Evolutionary conservation across 2,113 vertebrate species (phyloP), one percentile per base, ranked within the genome.

Genomic region (Chionomys nivalis): DNA sequence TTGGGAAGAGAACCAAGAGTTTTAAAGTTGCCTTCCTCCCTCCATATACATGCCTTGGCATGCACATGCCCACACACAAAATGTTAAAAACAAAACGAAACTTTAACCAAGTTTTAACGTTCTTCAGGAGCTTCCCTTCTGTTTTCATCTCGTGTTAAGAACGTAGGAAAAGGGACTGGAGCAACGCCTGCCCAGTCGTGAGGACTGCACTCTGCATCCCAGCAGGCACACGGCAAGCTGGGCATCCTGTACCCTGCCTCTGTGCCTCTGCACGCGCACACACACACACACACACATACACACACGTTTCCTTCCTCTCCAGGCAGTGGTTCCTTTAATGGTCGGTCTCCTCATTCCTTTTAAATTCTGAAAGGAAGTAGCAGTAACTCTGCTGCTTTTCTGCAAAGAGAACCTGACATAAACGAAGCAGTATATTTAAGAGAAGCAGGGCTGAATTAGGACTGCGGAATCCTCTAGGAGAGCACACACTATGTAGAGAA

Each of bases 41-140:
- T 66, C 39, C 16, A 33, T 21, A 66, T 28, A 65, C 61, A 26
- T 13, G 61, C 82, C 28, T 65, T 33, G 39, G 28, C 61, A 31
- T 44, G 81, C 82, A 47, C 82, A 23, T 47, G 17, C 39, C 58
- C 39, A 66, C 82, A 44, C 26, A 86, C 39, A 33, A 33, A 63
- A 42, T 28, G 78, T 36, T 55, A 23, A 39, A 23, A 73, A 73
- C 7, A n/a, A 83, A 83, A 83, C 52, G 16, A 55, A 55, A 55
- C 33, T 13, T 39, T 58, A 21, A 21, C 78, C 12, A 83, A 91
- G 19, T 76, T 76, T 87, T 90, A 79, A 66, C 78, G 49, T 75
- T 39, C 10, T 92, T 93, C 31, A 94, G 79, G 87, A 96, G 78
- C 49, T 89, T 87, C 21, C 13, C 16, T 88, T 95, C 92, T 72